Base-by-base conservation (phyloP, 1,140 invertebrate species). In the Phortica variegata region DNA sequence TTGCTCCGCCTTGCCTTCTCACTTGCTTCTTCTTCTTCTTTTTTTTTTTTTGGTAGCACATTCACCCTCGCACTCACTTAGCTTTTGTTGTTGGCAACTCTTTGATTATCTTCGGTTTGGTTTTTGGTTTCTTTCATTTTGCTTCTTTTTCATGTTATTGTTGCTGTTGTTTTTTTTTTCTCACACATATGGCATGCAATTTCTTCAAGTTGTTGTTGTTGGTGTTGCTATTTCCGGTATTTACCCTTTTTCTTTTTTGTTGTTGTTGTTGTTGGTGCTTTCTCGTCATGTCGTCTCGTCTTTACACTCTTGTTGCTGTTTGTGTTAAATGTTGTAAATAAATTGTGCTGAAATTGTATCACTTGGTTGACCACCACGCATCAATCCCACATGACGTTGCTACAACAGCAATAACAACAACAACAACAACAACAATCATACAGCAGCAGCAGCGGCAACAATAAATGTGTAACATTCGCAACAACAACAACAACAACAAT, bases 301-400 rank as follows among this genome's bases (percentile, higher is more conserved):
- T 34, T 7, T 15, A n/a, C 33, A n/a, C 33, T 34, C 12, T 38
- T 19, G 36, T 19, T n/a, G 12, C 6, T 38, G 36, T 38, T 34
- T 38, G 36, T 19, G 18, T 17, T 38, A 34, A 34, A 34, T 19
- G 36, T 38, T 17, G 36, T 17, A 38, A 17, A 38, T 38, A 38
- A 17, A 17, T 38, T 38, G 17, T 17, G 36, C 18, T 38, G 36
- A 38, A 38, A 38, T 18, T 38, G 36, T 38, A 38, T 38, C 36
- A 38, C 36, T 38, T 38, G 36, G 36, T 19, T 38, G 36, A 38
- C 36, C 36, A 38, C 36, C 36, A 38, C 36, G 36, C 36, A 38
- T 38, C 36, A 19, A 38, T 12, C 36, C 13, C 36, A 38, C 13
- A 38, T 19, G 36, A 26, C 23, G 23, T 5, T n/a, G 33, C 12